Evolutionary conservation across 2,888 invertebrate species (phyloP), one percentile per base, ranked within the genome.

Genomic region (Plebejus argus): DNA sequence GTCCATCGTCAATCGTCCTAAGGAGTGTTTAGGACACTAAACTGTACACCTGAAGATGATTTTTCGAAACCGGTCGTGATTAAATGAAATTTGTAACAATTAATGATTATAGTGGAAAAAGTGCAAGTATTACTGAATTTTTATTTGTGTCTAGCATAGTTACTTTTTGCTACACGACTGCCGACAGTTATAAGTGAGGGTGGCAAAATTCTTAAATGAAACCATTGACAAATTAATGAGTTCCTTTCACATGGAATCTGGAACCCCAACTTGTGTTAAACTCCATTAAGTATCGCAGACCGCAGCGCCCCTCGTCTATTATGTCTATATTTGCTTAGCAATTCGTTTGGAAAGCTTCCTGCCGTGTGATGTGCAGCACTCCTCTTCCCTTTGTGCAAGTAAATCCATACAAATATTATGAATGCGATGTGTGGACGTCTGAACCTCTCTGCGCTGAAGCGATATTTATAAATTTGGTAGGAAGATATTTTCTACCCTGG

Each of bases 281-380:
- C 49, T 28, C 49, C 74, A 74, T 74, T 49, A 76, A 76, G 58
- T 71, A 76, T 71, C 72, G 76, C 39, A 79, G 78, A 80, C 81
- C 71, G 70, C 71, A 72, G 58, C 77, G 79, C 81, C 81, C 81
- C 80, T 79, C 78, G 78, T 80, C 77, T 79, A 78, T 76, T 56
- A 45, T 39, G 76, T 83, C 89, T 89, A 86, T 92, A 91, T 93
- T 91, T 90, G 85, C 87, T 82, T 78, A 88, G 88, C 92, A 91
- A 92, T 93, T 91, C 87, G 90, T 91, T 88, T 86, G 85, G 86
- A 89, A 87, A 90, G 89, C 89, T 89, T 90, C 88, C 87, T 77
- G 58, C 23, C 71, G 10, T 77, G 28, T 53, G 20, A 72, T 35
- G 84, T 80, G 82, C 83, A 78, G 77, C 77, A 77, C 53, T 78